Base-by-base conservation (phyloP, 1,140 invertebrate genomes). In the Habropoda laboriosa region DNA sequence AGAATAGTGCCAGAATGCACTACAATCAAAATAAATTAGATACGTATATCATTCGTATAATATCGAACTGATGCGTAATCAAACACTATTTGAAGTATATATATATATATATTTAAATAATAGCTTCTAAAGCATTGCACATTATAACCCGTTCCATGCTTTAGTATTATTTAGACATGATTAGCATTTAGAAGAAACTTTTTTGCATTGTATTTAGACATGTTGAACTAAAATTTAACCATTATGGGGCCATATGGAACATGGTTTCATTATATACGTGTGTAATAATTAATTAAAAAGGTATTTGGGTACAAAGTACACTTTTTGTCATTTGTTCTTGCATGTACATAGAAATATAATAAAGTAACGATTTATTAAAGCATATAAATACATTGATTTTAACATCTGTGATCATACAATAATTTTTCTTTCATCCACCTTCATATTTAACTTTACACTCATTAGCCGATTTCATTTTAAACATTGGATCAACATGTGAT, bases 331-430 rank as follows among this genome's bases (percentile, higher is more conserved):
- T 84, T 73, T 35, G 45, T 79, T 82, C 49, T 74, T 79, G 35
- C 77, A 83, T 79, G 76, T 83, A 79, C 76, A 83, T 74, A 83
- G 45, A 70, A 74, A 75, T 79, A 74, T 84, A 84, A 84, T 83
- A 83, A 84, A 84, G 53, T 78, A 83, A 83, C 38, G 81, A 77
- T 79, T 83, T 82, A 83, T 78, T 82, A 82, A 83, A 82, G 74
- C 67, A 82, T 83, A 74, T 55, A 81, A 77, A 83, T 45, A 78
- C 55, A 82, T 77, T 81, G 49, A 30, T 77, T 77, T 53, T 71
- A 76, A 81, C 35, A 70, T 76, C 67, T 77, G 71, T 66, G 70
- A 76, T 32, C 24, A 68, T 27, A 55, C 21, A 67, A 30, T 60
- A n/a, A 49, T 24, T 13, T 66, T 80, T 13, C 2, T 57, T 60